Base-by-base conservation (phyloP, 2,888 invertebrate species). In the Drosophila conformis region DNA sequence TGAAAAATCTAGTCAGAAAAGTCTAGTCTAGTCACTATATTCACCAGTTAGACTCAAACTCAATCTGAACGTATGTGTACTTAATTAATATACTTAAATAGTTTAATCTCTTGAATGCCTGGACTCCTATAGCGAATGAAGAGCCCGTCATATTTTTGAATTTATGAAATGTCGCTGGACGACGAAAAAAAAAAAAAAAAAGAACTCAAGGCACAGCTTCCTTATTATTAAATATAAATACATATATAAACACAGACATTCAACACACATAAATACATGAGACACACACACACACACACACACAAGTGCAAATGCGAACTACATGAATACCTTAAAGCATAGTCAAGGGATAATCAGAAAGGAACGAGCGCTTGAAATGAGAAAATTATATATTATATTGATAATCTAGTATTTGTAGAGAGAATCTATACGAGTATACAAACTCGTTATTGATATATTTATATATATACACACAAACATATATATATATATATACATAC, bases 81-180 rank as follows among this genome's bases (percentile, higher is more conserved):
- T 36, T 36, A 31, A 67, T 35, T 29, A 57, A 46, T 31, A 46
- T 29, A 52, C 57, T 51, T 48, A 46, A 25, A 36, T 60, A 38
- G 49, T 10, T 61, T 61, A 40, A 53, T 33, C 46, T 57, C 49
- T 62, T 33, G 51, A 48, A 40, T 48, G 64, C 53, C 51, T 68
- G 36, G 51, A 58, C 46, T 46, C 15, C 40, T 33, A 13, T 36
- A 11, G n/a, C 25, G 40, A 46, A 8, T 15, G 49, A 69, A 38
- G 46, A 57, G 57, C 40, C 61, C 49, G 42, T 46, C 58, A 59
- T 57, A 54, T 61, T 65, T 70, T 73, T 65, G 60, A 73, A 70
- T 68, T 76, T 62, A 73, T 53, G 73, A 82, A 87, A 89, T 78
- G 86, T 89, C 84, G 87, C 91, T 89, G 89, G 87, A 79, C 90